Evolutionary conservation across 2,797 vertebrate species (phyloP).

Genomic region (Artibeus lituratus): DNA sequence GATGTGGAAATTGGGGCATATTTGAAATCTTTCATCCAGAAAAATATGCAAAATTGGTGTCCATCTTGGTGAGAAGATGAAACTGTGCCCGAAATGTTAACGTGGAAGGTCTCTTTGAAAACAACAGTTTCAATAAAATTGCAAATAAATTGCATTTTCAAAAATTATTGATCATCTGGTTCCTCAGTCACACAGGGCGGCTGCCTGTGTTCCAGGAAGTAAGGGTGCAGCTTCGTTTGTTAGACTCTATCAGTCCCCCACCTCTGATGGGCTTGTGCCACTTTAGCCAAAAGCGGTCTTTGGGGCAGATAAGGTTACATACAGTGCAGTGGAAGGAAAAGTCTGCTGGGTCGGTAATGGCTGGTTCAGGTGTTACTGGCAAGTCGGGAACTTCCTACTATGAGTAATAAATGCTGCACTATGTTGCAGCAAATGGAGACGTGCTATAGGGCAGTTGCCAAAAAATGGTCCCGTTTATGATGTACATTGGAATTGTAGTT

Average conservation of each 20-base stretch:
- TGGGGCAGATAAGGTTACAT: conserved; percentile 90
- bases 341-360: conserved; percentile 83
- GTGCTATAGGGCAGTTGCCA: conserved; percentile 89
- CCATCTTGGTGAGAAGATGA: conserved; percentile 94
- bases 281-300: conserved; percentile 97
- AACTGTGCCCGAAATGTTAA: conserved; percentile 91
- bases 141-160: conserved; percentile 95
- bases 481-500: conserved; percentile 90
- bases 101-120: conserved; percentile 96
- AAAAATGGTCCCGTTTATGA: conserved; percentile 95
- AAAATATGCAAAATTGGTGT: conserved; percentile 94
- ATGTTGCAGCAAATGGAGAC: conserved; percentile 89
- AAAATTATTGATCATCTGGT: conserved; percentile 92
- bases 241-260: conserved; percentile 94
- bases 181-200: conserved; percentile 90
- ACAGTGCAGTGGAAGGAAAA: conserved; percentile 94
- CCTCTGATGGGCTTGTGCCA: conserved; percentile 86
- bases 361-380: conserved; percentile 90
- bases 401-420: conserved; percentile 94
- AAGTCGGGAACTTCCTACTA: conserved; percentile 93
- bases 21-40: conserved; percentile 92
- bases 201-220: conserved; percentile 93
- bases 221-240: conserved; percentile 94
- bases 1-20: conserved; percentile 87
- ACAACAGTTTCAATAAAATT: conserved; percentile 94